Base-by-base conservation (phyloP, 2,888 invertebrate genomes). In the Dolomedes plantarius region DNA sequence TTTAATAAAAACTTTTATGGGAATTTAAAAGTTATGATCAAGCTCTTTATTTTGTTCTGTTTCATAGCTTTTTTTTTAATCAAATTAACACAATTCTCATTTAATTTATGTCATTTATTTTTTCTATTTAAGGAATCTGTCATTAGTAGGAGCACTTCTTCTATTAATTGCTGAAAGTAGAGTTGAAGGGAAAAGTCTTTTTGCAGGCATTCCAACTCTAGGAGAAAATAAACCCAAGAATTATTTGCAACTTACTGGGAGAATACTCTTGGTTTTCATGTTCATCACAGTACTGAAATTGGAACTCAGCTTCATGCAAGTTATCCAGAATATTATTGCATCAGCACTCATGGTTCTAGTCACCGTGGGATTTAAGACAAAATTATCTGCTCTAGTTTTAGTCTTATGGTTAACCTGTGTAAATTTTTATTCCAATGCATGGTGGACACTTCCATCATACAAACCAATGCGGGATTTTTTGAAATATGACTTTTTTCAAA, bases 401-500 rank as follows among this genome's bases (percentile, higher is more conserved):
- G 98, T 99, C 74, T 91, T 96, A 72, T 95, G 99, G 92, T 94
- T 99, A 74, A 93, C 95, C 11, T 67, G 56, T 67, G 94, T 99
- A 90, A 99, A 99, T 93, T 94, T 99, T 89, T 99, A 98, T 92
- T 96, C 98, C 92, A 99, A 99, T 92, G 97, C 98, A 89, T 99
- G 98, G 97, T 99, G 99, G 99, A 94, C 94, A 90, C 95, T 99
- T 91, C 98, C 98, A 2, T 94, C 96, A 7, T 96, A 98, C 92
- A 97, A 97, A 90, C 98, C 98, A 77, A 95, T 99, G 90, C 94
- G 99, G 91, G 99, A 99, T 93, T 99, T 99, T 93, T 95, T 99
- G 89, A 99, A 99, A 94, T 99, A 99, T 91, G 99, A 99, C 93
- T 99, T 99, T 94, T 96, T 96, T 86, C 94, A 99, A 96, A 99